These are phyloP conservation scores for Psittacula echo DNA, from an alignment of 2,797 vertebrate species.

Conservation along the genomic window DNA sequence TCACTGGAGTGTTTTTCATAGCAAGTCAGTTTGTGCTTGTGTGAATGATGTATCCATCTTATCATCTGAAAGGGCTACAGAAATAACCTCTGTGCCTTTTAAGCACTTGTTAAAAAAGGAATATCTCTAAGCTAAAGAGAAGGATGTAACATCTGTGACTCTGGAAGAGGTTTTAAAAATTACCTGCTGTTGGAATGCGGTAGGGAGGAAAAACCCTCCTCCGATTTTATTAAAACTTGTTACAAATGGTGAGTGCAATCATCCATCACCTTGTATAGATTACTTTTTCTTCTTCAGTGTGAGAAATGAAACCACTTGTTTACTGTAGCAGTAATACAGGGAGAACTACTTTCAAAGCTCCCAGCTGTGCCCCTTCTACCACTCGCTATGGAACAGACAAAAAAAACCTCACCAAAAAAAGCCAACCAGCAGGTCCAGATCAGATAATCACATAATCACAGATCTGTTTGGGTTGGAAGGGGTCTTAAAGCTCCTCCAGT, in stretches of 20 bases:
- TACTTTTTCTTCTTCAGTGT: neutral
- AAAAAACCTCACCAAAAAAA: neutral
- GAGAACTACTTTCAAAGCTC: neutral
- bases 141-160: neutral
- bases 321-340: neutral
- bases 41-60: rapidly evolving
- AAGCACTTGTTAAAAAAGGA: neutral
- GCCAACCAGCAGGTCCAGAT: neutral
- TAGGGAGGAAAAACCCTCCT: neutral
- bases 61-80: neutral
- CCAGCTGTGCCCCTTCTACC: neutral
- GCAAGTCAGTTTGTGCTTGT: neutral
- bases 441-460: neutral
- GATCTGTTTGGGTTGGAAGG: neutral
- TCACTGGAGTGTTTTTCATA: neutral
- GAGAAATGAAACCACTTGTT: slow-evolving; percentile 37
- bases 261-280: slow-evolving; percentile 28
- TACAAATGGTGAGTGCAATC: neutral
- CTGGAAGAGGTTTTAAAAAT: neutral
- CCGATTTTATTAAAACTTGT: slow-evolving; percentile 15
- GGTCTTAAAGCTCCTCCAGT: neutral
- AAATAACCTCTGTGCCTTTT: neutral
- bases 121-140: neutral
- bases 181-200: neutral
- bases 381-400: neutral